Evolutionary conservation across 2,797 vertebrate species (phyloP).

Genomic region (Discoglossus pictus): DNA sequence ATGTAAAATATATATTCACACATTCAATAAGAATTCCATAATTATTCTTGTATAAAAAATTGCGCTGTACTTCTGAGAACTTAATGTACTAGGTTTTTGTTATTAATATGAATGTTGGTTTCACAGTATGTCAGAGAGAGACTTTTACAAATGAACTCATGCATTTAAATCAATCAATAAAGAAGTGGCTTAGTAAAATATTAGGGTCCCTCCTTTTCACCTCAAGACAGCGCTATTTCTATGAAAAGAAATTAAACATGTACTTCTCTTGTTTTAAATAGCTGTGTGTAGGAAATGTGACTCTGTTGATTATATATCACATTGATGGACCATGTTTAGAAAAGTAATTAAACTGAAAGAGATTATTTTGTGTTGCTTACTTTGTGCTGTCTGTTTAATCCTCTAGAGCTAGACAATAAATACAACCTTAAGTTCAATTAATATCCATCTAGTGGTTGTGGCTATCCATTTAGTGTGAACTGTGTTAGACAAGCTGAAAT

Average conservation of each 20-base stretch:
- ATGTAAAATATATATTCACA: too few relatives aligned
- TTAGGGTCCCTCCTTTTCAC: constrained; percentile 17
- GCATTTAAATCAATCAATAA: constrained; percentile 3
- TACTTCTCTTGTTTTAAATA: constrained; percentile 53
- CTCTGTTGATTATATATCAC: constrained; percentile 65
- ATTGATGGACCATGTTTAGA: constrained; percentile 68
- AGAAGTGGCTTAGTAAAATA: background rate
- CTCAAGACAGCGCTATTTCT: constrained; percentile 30
- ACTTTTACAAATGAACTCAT: background rate
- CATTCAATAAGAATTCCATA: too few relatives aligned
- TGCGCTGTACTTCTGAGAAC: too few relatives aligned
- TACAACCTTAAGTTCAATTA: constrained; percentile 76
- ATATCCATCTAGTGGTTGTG: constrained; percentile 65
- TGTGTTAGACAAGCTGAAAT: constrained; percentile 57
- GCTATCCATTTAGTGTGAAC: constrained; percentile 63
- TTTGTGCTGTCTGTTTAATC: constrained; percentile 68
- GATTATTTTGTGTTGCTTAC: constrained; percentile 72
- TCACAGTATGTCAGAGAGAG: too few relatives aligned
- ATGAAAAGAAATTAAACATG: constrained; percentile 49
- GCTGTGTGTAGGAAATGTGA: constrained; percentile 54
- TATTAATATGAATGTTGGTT: too few relatives aligned
- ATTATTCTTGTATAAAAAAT: too few relatives aligned
- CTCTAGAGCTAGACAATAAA: constrained; percentile 70
- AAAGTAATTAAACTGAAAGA: constrained; percentile 73
- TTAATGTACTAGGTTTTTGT: too few relatives aligned